Evolutionary conservation across 2,797 vertebrate genomes (phyloP).

Genomic region (Myotis myotis): DNA sequence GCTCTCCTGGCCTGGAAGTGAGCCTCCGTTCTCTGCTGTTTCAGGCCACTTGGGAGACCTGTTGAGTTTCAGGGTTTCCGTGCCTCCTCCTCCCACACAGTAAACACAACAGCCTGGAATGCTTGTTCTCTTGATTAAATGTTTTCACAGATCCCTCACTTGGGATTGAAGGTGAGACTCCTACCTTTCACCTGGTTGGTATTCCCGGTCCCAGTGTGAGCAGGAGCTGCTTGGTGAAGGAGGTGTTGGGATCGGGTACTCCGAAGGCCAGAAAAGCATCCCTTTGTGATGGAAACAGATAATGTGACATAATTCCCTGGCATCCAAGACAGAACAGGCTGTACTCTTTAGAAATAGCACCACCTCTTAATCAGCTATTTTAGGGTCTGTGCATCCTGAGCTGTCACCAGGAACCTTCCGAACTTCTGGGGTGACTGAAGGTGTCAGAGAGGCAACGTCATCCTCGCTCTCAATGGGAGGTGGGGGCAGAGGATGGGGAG

Average conservation of each 20-base stretch:
- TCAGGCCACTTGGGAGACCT: background rate
- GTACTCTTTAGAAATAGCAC: constrained; percentile 72
- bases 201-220: background rate
- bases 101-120: background rate
- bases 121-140: background rate
- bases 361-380: constrained; percentile 71
- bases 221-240: background rate
- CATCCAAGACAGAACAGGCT: constrained; percentile 58
- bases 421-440: constrained; percentile 32
- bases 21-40: background rate
- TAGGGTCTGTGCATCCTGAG: constrained; percentile 47
- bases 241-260: background rate
- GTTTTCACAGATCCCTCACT: background rate
- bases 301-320: constrained; percentile 52
- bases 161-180: background rate
- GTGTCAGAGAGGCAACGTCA: background rate
- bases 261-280: background rate
- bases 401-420: constrained; percentile 63
- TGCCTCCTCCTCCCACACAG: background rate
- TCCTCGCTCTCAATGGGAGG: background rate
- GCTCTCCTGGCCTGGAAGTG: background rate
- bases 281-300: background rate
- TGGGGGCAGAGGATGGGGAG: background rate
- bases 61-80: background rate
- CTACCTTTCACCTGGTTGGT: constrained; percentile 25